Base-by-base conservation (phyloP, 1,140 invertebrate genomes). In the Cyclargus thomasi region DNA sequence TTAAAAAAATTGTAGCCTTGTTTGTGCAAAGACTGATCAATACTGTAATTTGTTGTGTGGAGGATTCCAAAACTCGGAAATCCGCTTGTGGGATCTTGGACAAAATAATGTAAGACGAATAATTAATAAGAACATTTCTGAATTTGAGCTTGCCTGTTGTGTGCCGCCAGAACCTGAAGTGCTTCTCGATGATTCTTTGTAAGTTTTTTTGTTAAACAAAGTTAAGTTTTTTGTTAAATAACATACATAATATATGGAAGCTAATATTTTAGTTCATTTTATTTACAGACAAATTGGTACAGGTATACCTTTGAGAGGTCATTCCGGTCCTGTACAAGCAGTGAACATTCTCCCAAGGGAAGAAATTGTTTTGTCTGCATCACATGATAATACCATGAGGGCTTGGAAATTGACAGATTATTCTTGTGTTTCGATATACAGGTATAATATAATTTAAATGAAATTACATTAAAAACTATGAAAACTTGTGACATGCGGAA, bases 341-440 rank as follows among this genome's bases (percentile, higher is more conserved):
- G 91, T 96, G 39, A 92, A 92, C 73, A 95, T 96, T 78, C 86
- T 94, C 80, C 93, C 75, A 89, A 92, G 62, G 70, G 91, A 92
- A 71, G 87, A 91, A 64, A 86, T 95, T 70, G 83, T 97, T 47
- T 84, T 97, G 62, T 96, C 95, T 20, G 94, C 94, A 53, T 96
- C 96, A 29, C 94, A 95, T 81, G 96, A 97, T 83, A 92, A 91
- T 66, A 95, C 94, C 47, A 94, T 96, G 93, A 90, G 94, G 78
- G 93, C 93, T 11, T 96, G 95, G 95, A 90, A 92, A 70, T 86
- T 95, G 0, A 90, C 92, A 53, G 94, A 94, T 80, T 93, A 93
- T 71, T 92, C 92, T 10, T 95, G 94, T 83, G 93, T 92, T 11
- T 92, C 93, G 55, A 91, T 95, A 71, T 96, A 95, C 79, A 93